Conservation (phyloP, 92 coral and sea anemone genomes). For the Actinostola sp. region DNA sequence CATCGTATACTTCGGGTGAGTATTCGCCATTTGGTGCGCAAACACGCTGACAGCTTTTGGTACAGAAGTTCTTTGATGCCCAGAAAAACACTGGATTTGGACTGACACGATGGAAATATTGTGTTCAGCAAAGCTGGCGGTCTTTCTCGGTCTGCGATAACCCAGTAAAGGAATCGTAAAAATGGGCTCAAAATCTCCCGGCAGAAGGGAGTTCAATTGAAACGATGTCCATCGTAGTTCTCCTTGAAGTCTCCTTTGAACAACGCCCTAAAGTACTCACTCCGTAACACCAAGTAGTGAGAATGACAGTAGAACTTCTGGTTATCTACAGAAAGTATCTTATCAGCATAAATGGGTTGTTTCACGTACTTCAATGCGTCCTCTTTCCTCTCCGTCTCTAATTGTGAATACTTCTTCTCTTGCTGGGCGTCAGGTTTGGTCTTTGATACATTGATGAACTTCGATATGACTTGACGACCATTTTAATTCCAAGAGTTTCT, state of each 20-base stretch:
- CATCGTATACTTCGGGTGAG: slow-evolving; percentile 71
- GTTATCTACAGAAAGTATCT: slow-evolving; percentile 72
- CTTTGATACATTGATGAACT: slow-evolving; percentile 18
- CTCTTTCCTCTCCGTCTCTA: slow-evolving; percentile 85
- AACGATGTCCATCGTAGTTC: slow-evolving; percentile 74
- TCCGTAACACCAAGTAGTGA: slow-evolving; percentile 82
- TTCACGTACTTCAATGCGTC: slow-evolving; percentile 92
- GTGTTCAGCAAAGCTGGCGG: slow-evolving; percentile 67
- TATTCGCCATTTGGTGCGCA: slow-evolving; percentile 88
- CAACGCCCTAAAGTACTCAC: slow-evolving; percentile 87
- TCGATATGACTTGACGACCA: slow-evolving; percentile 11
- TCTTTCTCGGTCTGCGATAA: slow-evolving; percentile 62
- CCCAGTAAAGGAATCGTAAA: slow-evolving; percentile 81
- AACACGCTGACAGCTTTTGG: slow-evolving; percentile 79
- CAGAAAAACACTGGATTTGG: slow-evolving; percentile 79
- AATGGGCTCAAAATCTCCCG: slow-evolving; percentile 84
- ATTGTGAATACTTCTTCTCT: slow-evolving; percentile 65
- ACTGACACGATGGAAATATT: slow-evolving; percentile 84
- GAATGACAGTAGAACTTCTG: slow-evolving; percentile 88
- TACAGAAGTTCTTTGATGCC: slow-evolving; percentile 75
- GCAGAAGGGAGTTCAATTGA: slow-evolving; percentile 83
- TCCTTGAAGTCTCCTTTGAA: slow-evolving; percentile 80
- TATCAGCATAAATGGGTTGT: slow-evolving; percentile 86
- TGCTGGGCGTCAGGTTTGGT: slow-evolving; percentile 63
- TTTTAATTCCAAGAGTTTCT: not conserved